Conservation (phyloP, 1,140 invertebrate species). For the Drosophila kanapiae region DNA sequence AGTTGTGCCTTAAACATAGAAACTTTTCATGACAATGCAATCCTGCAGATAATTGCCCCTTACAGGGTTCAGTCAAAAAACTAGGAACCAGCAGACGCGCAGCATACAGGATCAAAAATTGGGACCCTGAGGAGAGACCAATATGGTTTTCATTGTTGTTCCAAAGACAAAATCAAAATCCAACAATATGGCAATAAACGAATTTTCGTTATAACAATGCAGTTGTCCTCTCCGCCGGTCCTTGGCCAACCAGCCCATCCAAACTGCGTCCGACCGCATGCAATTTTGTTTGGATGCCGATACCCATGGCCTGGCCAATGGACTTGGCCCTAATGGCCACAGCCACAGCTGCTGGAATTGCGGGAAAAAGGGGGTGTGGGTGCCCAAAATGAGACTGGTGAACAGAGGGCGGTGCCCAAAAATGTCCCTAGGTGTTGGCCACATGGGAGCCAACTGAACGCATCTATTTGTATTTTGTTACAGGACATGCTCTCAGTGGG, state of each 20-base stretch:
- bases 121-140: background rate
- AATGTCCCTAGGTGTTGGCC: conserved; percentile 56
- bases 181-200: conserved; percentile 73
- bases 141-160: conserved; percentile 24
- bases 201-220: conserved; percentile 67
- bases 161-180: conserved; percentile 64
- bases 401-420: background rate
- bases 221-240: conserved; percentile 10
- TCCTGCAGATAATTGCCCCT: conserved; percentile 2
- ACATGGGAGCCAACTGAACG: conserved; percentile 32
- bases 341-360: conserved; percentile 5
- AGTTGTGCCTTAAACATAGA: background rate
- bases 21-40: background rate
- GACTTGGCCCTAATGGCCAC: conserved; percentile 8
- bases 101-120: background rate
- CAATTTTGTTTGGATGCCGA: conserved; percentile 55
- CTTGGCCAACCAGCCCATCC: conserved; percentile 8
- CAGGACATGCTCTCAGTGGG: conserved; percentile 66
- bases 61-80: background rate
- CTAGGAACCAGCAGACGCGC: background rate
- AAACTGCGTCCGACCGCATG: conserved; percentile 66
- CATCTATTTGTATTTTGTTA: conserved; percentile 73
- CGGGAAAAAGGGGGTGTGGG: background rate
- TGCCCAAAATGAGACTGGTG: background rate
- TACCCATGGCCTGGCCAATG: conserved; percentile 20